Evolutionary conservation across 1,140 invertebrate genomes (phyloP), one percentile per base, ranked within the genome.

Genomic region (Drosophila fuyamai): DNA sequence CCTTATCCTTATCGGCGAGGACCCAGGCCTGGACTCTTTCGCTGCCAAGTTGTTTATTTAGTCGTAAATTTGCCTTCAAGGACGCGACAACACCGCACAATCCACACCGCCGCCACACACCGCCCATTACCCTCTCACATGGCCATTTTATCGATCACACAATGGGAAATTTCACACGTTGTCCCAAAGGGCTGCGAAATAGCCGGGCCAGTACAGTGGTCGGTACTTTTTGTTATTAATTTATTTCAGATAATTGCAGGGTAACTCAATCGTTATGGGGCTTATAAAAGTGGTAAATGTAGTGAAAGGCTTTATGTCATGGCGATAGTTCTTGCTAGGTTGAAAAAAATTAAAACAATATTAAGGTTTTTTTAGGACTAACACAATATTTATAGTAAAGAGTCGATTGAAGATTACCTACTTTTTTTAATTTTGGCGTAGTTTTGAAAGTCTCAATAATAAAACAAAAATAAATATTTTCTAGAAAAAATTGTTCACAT

Each of bases 101-200:
- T n/a, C 36, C 62, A 12, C 71, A 51, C 63, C 50, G 27, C 59
- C 40, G 40, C 63, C 51, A 29, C 32, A 44, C 61, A 55, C 38
- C 54, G 23, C 58, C 65, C 18, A 32, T 35, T 46, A 38, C 59
- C 71, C 29, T 2, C 36, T 5, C 72, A 40, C 72, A 53, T 53
- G 74, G 56, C 59, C 71, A 79, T 58, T 86, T 86, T 86, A 86
- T 86, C 83, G 83, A 86, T 86, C 83, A 86, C 76, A 86, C 83
- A 88, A 88, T 88, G 83, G 80, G 83, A 86, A 86, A 83, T 80
- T 83, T 86, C 72, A 89, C 83, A 86, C 83, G 76, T 83, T 86
- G 61, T 74, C 72, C 47, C 76, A 59, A 48, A 38, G 65, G 29
- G 6, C 61, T 35, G 9, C 5, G 0, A 65, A 65, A 43, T 44